Conservation (phyloP, 2,113 vertebrate species). For the Symphodus melops region DNA sequence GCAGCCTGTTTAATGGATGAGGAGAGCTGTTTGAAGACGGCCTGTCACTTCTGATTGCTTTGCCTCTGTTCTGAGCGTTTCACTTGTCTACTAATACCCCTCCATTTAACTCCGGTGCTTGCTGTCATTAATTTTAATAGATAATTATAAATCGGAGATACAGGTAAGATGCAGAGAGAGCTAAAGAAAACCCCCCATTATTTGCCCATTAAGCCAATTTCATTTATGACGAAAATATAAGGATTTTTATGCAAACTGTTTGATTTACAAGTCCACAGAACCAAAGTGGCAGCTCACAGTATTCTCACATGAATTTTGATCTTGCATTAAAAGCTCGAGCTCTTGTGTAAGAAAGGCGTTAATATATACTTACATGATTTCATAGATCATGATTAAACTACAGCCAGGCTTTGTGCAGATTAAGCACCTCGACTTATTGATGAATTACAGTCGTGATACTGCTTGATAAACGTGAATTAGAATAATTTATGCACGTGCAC, state of each 20-base stretch:
- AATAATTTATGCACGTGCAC: constrained; percentile 82
- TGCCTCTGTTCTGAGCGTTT: constrained; percentile 76
- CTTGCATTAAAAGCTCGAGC: neutral
- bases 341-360: constrained; percentile 35
- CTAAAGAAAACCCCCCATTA: constrained; percentile 19
- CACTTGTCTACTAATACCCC: constrained; percentile 72
- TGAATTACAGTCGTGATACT: constrained; percentile 73
- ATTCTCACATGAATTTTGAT: neutral
- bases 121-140: constrained; percentile 62
- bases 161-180: constrained; percentile 11
- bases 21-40: constrained; percentile 76
- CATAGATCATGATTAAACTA: constrained; percentile 60
- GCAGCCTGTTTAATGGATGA: constrained; percentile 84
- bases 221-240: constrained; percentile 4
- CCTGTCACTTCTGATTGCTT: constrained; percentile 82
- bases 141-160: constrained; percentile 50
- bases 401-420: constrained; percentile 70
- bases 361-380: constrained; percentile 26
- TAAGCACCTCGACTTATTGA: constrained; percentile 76
- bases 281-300: neutral
- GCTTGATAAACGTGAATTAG: constrained; percentile 79
- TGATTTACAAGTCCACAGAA: neutral
- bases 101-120: constrained; percentile 65
- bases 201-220: constrained; percentile 27
- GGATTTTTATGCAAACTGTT: neutral